Percentiles rank a stretch among this genome's conserved stretches.
Conservation (phyloP, 1,140 invertebrate species). For the Argopecten irradians region DNA sequence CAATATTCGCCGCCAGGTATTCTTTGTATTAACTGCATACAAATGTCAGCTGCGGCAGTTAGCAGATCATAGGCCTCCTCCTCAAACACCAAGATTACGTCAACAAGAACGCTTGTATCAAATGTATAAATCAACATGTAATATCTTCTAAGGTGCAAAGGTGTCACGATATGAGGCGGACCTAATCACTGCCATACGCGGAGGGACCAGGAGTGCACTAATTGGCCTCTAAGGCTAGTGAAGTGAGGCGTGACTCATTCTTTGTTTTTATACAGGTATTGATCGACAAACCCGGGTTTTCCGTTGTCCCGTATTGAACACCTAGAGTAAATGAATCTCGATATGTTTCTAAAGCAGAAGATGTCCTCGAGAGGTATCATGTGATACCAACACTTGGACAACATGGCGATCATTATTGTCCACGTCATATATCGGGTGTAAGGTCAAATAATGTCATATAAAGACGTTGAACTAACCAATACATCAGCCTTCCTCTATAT, state of each 20-base stretch:
- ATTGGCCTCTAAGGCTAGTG: not conserved
- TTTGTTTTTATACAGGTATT: not conserved
- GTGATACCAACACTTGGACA: not conserved
- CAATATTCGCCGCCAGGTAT: not conserved
- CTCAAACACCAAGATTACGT: not conserved
- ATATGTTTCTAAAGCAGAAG: not conserved
- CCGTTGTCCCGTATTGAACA: not conserved
- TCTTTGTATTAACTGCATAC: not conserved
- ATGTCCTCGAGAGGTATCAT: not conserved
- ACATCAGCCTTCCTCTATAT: too few relatives aligned
- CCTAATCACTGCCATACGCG: not conserved
- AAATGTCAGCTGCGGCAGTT: not conserved
- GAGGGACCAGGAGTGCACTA: not conserved
- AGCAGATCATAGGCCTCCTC: not conserved
- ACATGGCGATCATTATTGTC: too few relatives aligned
- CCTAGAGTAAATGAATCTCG: not conserved
- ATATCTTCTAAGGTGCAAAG: not conserved
- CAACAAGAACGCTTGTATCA: not conserved
- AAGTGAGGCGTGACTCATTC: not conserved
- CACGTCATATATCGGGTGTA: too few relatives aligned
- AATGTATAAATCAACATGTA: conserved; percentile 1
- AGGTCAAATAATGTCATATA: too few relatives aligned
- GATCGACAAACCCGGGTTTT: not conserved
- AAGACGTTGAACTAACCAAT: too few relatives aligned
- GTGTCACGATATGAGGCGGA: not conserved